Base-by-base conservation (phyloP, 1,140 invertebrate species). In the Lepidurus apus region DNA sequence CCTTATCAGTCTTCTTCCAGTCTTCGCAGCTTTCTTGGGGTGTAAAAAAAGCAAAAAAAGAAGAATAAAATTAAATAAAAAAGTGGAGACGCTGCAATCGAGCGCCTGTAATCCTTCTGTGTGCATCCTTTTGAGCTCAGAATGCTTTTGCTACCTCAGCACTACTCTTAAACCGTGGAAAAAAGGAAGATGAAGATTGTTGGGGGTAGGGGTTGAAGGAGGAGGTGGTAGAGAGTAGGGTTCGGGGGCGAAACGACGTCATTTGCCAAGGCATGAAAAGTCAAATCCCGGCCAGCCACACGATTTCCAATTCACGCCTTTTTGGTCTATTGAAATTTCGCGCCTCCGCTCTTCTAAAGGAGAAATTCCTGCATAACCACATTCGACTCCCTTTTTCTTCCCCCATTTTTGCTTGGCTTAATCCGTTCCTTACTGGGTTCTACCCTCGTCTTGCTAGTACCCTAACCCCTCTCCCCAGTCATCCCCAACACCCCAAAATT, bases 241-340 rank as follows among this genome's bases (percentile, higher is more conserved):
- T n/a, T 7, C 17, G 13, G 13, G 6, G 53, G 21, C 4, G 26
- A 26, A 65, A 65, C 53, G 53, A 65, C 53, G 53, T 65, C 53
- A 65, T 65, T 65, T 34, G 53, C 17, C 17, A 65, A 65, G 53
- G 53, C 53, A 65, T 65, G 21, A n/a, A 65, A 65, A 65, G 53
- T 65, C n/a, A 65, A 65, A 65, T 65, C 21, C 53, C 17, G 21
- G n/a, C 17, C 53, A 65, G 53, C 7, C 17, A 13, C 53, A 65
- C 53, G 53, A 65, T 65, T 65, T 65, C 53, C 53, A 65, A 65
- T 65, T 65, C 53, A 65, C 53, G 53, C 53, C 53, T 65, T 65
- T 65, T 65, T 65, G 9, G 53, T 65, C 53, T 65, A 65, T 65
- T 65, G 53, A 65, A 65, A 65, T 65, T 65, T 65, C 53, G 53